Conservation (phyloP, 1,140 invertebrate species). For the Macrotrachela quadricornifera region DNA sequence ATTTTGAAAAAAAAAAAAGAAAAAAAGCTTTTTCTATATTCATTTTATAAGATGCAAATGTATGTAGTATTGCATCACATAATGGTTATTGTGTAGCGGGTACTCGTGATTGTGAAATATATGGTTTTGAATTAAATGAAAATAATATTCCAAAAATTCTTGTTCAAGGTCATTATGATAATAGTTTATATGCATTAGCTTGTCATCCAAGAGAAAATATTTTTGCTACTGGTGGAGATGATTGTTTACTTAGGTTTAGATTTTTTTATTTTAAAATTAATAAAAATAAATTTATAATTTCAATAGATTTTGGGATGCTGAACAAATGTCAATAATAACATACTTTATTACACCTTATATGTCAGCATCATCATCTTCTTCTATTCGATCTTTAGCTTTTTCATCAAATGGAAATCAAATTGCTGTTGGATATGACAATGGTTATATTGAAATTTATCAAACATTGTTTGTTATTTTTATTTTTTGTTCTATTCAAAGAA, state of each 20-base stretch:
- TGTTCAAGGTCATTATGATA: conserved; percentile 24
- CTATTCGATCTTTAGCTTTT: conserved; percentile 16
- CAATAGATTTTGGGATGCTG: too few species aligned
- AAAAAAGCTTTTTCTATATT: too few species aligned
- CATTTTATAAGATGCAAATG: too few species aligned
- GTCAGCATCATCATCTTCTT: too few species aligned
- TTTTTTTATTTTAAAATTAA: background rate
- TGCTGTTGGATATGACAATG: conserved; percentile 26
- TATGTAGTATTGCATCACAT: too few species aligned
- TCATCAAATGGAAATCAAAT: conserved; percentile 24
- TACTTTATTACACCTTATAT: too few species aligned
- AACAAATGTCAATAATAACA: too few species aligned
- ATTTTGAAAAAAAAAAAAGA: too few species aligned
- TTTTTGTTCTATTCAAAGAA: too few species aligned
- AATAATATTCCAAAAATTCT: conserved; percentile 11
- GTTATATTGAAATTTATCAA: conserved; percentile 19
- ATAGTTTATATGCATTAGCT: conserved; percentile 28
- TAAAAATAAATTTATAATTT: too few species aligned
- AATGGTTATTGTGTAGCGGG: conserved; percentile 16
- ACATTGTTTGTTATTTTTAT: too few species aligned
- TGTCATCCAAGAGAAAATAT: conserved; percentile 19
- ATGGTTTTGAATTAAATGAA: too few species aligned
- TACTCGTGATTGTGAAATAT: conserved; percentile 18
- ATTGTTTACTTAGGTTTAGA: conserved; percentile 18
- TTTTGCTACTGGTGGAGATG: conserved; percentile 26